phyloP scores from a whole-genome alignment of 2,888 invertebrate genomes.

The Phengaris arion region DNA sequence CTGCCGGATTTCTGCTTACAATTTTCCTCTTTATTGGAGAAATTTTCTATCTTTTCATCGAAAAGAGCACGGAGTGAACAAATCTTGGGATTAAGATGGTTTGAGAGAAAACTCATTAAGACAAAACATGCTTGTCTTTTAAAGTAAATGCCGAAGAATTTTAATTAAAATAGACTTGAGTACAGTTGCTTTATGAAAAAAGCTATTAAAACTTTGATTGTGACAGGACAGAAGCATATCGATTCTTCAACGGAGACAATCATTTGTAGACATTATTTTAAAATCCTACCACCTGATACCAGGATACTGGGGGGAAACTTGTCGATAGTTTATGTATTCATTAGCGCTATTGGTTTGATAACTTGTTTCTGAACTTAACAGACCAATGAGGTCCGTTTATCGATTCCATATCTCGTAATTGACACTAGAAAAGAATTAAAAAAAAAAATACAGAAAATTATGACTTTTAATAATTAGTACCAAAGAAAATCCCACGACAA shows the following conservation, averaged over 20 bases:
- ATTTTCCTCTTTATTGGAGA: not conserved
- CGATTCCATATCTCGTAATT: too few species aligned
- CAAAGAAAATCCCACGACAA: too few species aligned
- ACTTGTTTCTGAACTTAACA: too few species aligned
- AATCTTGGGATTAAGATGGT: constrained; percentile 22
- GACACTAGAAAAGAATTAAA: too few species aligned
- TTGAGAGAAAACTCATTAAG: constrained; percentile 26
- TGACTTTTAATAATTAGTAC: too few species aligned
- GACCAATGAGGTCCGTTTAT: too few species aligned
- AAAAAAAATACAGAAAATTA: too few species aligned
- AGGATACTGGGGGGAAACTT: too few species aligned
- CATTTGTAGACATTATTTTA: not conserved
- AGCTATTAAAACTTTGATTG: constrained; percentile 26
- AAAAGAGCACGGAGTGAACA: constrained; percentile 1
- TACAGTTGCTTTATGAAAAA: constrained; percentile 4
- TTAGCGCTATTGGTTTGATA: too few species aligned
- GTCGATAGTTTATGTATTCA: too few species aligned
- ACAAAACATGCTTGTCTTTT: constrained; percentile 27
- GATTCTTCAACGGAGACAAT: not conserved
- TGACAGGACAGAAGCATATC: not conserved
- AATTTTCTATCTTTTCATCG: too few species aligned
- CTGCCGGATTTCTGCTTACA: not conserved
- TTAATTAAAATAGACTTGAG: constrained; percentile 26
- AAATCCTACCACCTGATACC: too few species aligned
- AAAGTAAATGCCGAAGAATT: constrained; percentile 23